Conservation (phyloP, 2,113 vertebrate species). For the Zosterops hypoxanthus region DNA sequence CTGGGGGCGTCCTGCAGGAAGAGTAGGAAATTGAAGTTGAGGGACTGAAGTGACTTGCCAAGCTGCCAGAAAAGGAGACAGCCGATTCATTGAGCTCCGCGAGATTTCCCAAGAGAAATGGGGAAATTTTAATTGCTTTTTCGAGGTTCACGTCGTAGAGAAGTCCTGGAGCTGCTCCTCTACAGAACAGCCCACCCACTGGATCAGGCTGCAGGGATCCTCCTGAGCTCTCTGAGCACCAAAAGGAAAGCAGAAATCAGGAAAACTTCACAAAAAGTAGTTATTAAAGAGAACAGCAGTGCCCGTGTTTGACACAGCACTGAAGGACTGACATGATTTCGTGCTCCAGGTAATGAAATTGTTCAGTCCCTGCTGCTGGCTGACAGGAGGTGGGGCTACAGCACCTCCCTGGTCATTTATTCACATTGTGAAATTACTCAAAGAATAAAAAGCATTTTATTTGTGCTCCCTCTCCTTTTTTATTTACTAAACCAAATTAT, state of each 20-base stretch:
- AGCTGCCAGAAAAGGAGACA: background rate
- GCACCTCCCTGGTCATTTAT: background rate
- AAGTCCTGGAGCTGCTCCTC: background rate
- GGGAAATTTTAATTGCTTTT: background rate
- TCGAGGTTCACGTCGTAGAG: background rate
- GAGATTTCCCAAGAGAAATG: background rate
- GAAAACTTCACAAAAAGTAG: background rate
- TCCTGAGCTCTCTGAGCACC: background rate
- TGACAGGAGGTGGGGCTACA: background rate
- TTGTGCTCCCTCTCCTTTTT: background rate
- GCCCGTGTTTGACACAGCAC: background rate
- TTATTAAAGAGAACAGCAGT: background rate
- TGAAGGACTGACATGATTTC: background rate
- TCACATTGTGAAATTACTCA: background rate
- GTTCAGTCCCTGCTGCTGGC: background rate
- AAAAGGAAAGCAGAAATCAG: background rate
- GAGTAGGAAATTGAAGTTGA: background rate
- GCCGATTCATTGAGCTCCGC: background rate
- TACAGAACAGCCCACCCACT: rapidly evolving
- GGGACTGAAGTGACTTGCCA: background rate
- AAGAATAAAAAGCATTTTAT: background rate
- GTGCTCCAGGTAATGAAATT: background rate
- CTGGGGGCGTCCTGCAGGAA: background rate
- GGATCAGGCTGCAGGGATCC: background rate
- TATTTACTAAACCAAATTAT: background rate